Evolutionary conservation across 2,113 vertebrate genomes (phyloP), one percentile per base, ranked within the genome.

Genomic region (Mugil cephalus): DNA sequence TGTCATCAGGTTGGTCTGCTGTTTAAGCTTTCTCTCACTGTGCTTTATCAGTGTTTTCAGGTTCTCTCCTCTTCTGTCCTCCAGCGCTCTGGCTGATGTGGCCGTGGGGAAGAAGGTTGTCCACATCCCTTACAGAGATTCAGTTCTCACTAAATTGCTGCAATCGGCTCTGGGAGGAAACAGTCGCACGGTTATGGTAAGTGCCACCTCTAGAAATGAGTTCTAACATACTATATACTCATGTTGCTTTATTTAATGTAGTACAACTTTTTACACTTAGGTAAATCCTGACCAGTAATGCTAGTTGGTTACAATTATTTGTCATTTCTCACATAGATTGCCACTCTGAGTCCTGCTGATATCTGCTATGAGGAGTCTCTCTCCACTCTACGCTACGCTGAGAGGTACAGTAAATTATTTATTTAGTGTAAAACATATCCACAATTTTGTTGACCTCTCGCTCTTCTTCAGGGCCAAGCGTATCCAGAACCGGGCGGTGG

Each of bases 141-240:
- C 96, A 0, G 87, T 96, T 18, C 94, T 98, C 24, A 97, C 96
- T 68, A 96, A 96, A 84, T 89, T 96, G 76, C 94, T 96, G 67
- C 96, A 95, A 87, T 94, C 95, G 7, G 96, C 96, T 0, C 87
- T 96, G 73, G 96, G 95, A 2, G 95, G 96, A 10, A 97, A 96
- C 88, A 97, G 96, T 83, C 94, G 93, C 52, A 97, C 96, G 0
- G 80, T 95, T 24, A 92, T 97, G 96, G 95, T 96, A 94, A 73
- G 38, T 12, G 3, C 51, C 34, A 14, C 9, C 38, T 30, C 11
- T 15, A 47, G 6, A 52, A 24, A 43, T 36, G 2, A 9, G 12
- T 18, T 30, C n/a, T n/a, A n/a, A n/a, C n/a, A n/a, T n/a, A n/a
- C n/a, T n/a, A n/a, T n/a, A 30, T 17, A 14, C 38, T 36, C 4